Conservation (phyloP, 2,888 invertebrate genomes). For the Pseudococcus jackbeardsleyi region DNA sequence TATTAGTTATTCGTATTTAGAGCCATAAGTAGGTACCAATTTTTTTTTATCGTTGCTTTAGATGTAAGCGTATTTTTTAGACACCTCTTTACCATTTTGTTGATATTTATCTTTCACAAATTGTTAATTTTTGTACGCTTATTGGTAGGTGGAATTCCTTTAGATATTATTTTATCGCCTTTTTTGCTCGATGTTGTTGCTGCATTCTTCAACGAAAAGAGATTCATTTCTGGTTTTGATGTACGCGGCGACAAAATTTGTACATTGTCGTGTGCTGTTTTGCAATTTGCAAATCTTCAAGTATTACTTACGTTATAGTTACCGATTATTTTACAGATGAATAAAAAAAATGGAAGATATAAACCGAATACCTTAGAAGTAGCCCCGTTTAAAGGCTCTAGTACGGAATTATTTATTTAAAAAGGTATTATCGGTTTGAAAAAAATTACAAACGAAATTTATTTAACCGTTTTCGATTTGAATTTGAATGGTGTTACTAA, state of each 20-base stretch:
- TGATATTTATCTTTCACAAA: no score
- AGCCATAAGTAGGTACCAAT: not conserved
- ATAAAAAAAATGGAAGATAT: conserved; percentile 60
- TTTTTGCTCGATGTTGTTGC: no score
- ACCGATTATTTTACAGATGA: conserved; percentile 59
- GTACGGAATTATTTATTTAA: conserved; percentile 62
- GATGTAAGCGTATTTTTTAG: no score
- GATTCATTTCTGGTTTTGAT: no score
- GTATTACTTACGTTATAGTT: not conserved
- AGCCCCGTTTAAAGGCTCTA: conserved; percentile 60
- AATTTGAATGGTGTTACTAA: not conserved
- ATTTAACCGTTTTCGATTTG: not conserved
- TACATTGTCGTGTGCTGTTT: not conserved
- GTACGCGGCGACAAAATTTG: not conserved
- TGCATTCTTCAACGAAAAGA: no score
- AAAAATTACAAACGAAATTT: not conserved
- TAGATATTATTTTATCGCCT: no score
- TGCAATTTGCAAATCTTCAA: not conserved
- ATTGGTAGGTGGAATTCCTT: no score
- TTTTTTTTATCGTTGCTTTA: not conserved
- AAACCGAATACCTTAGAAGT: conserved; percentile 60
- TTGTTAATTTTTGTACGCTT: no score
- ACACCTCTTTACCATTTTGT: no score
- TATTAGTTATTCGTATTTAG: not conserved
- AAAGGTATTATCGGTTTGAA: not conserved